Conservation (phyloP, 2,113 vertebrate species). For the Acanthochromis polyacanthus region DNA sequence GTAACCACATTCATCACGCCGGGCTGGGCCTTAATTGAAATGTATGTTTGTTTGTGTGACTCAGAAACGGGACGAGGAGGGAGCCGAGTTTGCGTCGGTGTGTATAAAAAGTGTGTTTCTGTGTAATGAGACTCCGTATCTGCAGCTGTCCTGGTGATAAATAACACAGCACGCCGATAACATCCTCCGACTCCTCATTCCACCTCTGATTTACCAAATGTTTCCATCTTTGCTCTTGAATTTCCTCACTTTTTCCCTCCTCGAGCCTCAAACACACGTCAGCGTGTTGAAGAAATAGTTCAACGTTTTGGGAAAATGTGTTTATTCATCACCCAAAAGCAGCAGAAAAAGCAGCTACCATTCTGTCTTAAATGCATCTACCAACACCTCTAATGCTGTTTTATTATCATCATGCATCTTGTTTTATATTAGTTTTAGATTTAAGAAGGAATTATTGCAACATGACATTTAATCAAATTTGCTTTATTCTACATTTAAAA, state of each 20-base stretch:
- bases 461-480: too few relatives aligned
- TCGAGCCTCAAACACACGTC: not conserved
- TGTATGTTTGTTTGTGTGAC: slow-evolving; percentile 66
- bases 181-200: slow-evolving; percentile 32
- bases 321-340: too few relatives aligned
- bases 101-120: slow-evolving; percentile 50
- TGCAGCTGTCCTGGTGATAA: slow-evolving; percentile 80
- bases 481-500: too few relatives aligned
- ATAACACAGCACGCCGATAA: slow-evolving; percentile 68
- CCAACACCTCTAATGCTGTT: too few relatives aligned
- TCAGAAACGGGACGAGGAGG: not conserved
- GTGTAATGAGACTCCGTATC: slow-evolving; percentile 80
- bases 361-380: too few relatives aligned
- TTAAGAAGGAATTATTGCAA: too few relatives aligned
- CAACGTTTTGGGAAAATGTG: too few relatives aligned
- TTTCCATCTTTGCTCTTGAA: not conserved
- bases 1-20: slow-evolving; percentile 83
- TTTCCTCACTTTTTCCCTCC: not conserved
- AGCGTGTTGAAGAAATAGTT: not conserved
- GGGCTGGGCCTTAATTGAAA: slow-evolving; percentile 80
- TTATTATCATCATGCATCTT: too few relatives aligned
- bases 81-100: slow-evolving; percentile 43
- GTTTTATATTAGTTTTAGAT: too few relatives aligned
- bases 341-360: too few relatives aligned
- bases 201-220: not conserved